Evolutionary conservation across 2,797 vertebrate species (phyloP).

Genomic region (Tarsius wallacei): DNA sequence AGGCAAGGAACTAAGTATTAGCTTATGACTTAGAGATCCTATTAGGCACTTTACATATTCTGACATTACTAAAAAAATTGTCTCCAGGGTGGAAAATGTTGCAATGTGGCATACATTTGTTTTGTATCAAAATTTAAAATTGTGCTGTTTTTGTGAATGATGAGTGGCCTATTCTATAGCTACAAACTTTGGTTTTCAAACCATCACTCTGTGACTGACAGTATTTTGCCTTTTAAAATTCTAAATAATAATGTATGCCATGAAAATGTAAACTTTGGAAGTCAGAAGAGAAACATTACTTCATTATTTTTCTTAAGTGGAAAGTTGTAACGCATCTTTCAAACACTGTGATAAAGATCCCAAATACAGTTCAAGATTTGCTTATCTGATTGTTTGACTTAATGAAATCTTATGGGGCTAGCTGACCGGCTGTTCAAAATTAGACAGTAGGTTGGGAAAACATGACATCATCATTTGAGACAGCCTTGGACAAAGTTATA

Average conservation of each 20-base stretch:
- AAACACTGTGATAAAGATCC: constrained; percentile 34
- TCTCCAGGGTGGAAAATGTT: not conserved
- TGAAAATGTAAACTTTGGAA: constrained; percentile 44
- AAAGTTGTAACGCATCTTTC: constrained; percentile 36
- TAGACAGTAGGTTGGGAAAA: constrained; percentile 45
- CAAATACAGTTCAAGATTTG: not conserved
- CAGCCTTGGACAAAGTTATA: constrained; percentile 30
- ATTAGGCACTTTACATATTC: not conserved
- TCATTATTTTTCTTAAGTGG: constrained; percentile 58
- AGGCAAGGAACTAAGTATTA: not conserved
- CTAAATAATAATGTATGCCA: not conserved
- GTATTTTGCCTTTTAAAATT: constrained; percentile 55
- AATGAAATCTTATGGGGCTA: not conserved
- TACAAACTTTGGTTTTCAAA: constrained; percentile 47
- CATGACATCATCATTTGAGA: constrained; percentile 39
- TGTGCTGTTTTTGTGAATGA: constrained; percentile 51
- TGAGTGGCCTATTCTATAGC: not conserved
- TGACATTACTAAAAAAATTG: constrained; percentile 29
- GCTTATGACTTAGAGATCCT: not conserved
- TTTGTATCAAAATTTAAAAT: constrained; percentile 39
- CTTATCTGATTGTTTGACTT: constrained; percentile 51
- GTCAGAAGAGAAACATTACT: constrained; percentile 38
- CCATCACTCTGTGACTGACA: constrained; percentile 32
- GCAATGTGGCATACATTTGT: not conserved
- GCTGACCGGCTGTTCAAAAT: constrained; percentile 49